Conservation (phyloP, 1,140 invertebrate genomes). For the Neodiprion lecontei region DNA sequence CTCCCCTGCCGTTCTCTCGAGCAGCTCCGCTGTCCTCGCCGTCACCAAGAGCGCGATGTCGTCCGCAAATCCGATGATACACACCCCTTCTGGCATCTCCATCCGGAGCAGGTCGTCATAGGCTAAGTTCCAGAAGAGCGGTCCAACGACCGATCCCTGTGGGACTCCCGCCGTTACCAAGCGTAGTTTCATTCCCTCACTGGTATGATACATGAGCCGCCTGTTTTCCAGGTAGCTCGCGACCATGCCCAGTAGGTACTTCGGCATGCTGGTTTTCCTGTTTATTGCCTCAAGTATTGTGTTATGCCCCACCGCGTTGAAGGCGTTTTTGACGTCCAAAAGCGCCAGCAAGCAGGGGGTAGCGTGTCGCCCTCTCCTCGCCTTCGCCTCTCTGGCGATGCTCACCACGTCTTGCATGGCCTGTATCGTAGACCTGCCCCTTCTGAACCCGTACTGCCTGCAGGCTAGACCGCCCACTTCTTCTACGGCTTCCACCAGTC, state of each 20-base stretch:
- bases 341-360: no score
- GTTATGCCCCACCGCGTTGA: not conserved
- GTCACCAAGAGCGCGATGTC: slow-evolving; percentile 32
- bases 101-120: slow-evolving; percentile 25
- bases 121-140: no score
- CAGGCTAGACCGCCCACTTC: no score
- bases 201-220: slow-evolving; percentile 18
- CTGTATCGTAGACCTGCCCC: no score
- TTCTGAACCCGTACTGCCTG: no score
- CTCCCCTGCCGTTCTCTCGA: not conserved
- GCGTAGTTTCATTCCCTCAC: slow-evolving; percentile 2
- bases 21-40: slow-evolving; percentile 20
- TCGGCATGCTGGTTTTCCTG: not conserved
- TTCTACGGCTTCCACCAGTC: no score
- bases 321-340: no score
- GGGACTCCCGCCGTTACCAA: slow-evolving; percentile 35
- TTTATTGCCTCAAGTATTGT: slow-evolving; percentile 27
- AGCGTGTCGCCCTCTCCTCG: no score
- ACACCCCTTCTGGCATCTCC: slow-evolving; percentile 22
- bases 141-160: no score
- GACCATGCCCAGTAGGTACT: slow-evolving; percentile 22
- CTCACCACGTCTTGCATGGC: no score
- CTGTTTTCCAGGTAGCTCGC: slow-evolving; percentile 25
- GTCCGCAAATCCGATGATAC: slow-evolving; percentile 38
- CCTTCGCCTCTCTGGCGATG: no score